phyloP scores from a whole-genome alignment of 2,113 vertebrate species.

The Anarrhichthys ocellatus region DNA sequence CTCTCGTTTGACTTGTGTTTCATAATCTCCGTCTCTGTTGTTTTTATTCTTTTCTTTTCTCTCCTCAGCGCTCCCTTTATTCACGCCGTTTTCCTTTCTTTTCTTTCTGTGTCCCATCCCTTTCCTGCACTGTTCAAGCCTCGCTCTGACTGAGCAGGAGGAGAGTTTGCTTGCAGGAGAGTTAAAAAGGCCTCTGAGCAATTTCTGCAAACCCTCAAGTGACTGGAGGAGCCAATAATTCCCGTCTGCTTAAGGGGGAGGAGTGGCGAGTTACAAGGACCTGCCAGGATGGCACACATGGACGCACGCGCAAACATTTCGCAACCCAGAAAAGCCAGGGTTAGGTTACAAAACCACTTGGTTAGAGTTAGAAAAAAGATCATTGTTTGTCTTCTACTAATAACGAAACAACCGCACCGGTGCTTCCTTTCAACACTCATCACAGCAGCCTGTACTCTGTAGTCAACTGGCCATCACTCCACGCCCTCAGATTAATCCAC shows the following conservation, averaged over 20 bases:
- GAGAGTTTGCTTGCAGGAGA: conserved; percentile 27
- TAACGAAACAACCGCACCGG: too few species aligned
- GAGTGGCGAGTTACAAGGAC: conserved; percentile 22
- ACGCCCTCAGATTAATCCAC: too few species aligned
- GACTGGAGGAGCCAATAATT: conserved; percentile 6
- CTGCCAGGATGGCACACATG: neutral
- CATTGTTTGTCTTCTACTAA: too few species aligned
- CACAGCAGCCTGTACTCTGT: too few species aligned
- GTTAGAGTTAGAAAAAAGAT: too few species aligned
- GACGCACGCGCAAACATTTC: neutral
- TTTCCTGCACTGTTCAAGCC: neutral
- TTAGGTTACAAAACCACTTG: too few species aligned
- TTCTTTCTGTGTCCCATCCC: neutral
- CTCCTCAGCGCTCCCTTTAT: neutral
- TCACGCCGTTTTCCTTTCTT: neutral
- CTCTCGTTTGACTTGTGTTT: conserved; percentile 27
- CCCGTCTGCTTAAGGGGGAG: conserved; percentile 17
- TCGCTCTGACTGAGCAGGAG: neutral
- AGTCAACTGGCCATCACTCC: too few species aligned
- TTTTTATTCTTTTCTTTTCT: conserved; percentile 16
- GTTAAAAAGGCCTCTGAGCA: conserved; percentile 34
- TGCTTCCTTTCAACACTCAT: too few species aligned
- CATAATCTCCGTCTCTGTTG: conserved; percentile 15
- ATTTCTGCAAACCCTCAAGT: conserved; percentile 27
- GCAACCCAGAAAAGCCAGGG: too few species aligned